Base-by-base conservation (phyloP, 2,888 invertebrate genomes). In the Philereme vetulata region DNA sequence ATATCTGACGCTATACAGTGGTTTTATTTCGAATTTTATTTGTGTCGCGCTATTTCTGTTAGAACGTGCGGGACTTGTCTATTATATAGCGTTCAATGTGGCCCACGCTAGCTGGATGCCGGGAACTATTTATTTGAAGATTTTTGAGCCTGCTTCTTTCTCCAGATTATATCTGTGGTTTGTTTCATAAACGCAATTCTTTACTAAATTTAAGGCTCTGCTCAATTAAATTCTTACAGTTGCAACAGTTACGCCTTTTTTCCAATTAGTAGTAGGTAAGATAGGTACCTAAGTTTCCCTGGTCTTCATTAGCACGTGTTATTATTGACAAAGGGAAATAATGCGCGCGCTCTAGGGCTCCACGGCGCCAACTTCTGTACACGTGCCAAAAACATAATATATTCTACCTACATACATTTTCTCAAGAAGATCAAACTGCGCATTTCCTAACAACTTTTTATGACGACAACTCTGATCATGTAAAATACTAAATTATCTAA, bases 21-120 rank as follows among this genome's bases (percentile, higher is more conserved):
- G 87, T 87, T 90, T 91, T 91, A 90, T 92, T 92, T 90, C 88
- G 78, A 82, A 88, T 89, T 92, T 91, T 91, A 92, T 92, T 91
- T 90, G 88, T 90, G 92, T 90, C 90, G 90, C 80, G 88, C 92
- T 92, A 91, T 92, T 91, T 92, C 75, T 74, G 90, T 88, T 83
- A 77, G 84, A 86, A 85, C 86, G 83, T 82, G 86, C 85, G 85
- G 85, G 87, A 89, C 88, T 89, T 88, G 87, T 88, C 85, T 84
- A 84, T 82, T 88, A 83, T 85, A 86, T 80, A 77, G 82, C 76
- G 77, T 79, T 76, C 71, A 75, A 79, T 80, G 76, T 78, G 76
- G 81, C 88, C 86, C 84, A 86, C 88, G 88, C 87, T 71, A 71
- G 72, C 75, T 74, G 69, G 70, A 77, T 72, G 77, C 72, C 72